Conservation (phyloP, 2,113 vertebrate species). For the Pygathrix nemaeus region DNA sequence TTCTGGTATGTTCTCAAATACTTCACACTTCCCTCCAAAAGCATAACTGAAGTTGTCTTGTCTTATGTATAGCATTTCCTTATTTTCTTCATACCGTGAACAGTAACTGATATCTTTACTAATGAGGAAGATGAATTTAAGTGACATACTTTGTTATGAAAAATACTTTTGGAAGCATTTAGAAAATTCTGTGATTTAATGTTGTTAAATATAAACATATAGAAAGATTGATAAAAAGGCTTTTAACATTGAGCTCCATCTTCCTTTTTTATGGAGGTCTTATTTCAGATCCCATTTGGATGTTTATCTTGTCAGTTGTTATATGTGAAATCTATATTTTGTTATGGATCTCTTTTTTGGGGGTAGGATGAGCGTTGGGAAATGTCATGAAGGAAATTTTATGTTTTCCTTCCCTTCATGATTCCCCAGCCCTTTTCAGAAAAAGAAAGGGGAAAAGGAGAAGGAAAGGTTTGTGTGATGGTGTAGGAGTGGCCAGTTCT, state of each 20-base stretch:
- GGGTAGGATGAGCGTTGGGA: neutral
- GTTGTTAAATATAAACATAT: neutral
- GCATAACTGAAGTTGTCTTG: neutral
- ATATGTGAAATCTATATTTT: neutral
- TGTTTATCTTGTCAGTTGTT: neutral
- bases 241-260: neutral
- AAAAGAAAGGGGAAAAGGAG: neutral
- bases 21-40: neutral
- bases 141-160: neutral
- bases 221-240: neutral
- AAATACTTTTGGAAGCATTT: neutral
- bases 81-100: neutral
- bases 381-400: neutral
- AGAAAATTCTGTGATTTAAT: neutral
- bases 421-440: neutral
- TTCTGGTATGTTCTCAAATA: neutral
- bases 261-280: neutral
- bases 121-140: neutral
- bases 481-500: neutral
- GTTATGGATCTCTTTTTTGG: neutral
- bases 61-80: neutral
- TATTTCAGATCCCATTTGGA: neutral
- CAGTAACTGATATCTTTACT: neutral
- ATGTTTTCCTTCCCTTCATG: neutral
- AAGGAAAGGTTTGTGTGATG: neutral